Evolutionary conservation across 2,888 invertebrate species (phyloP).

Genomic region (Sinopyrophorus schimmeli): DNA sequence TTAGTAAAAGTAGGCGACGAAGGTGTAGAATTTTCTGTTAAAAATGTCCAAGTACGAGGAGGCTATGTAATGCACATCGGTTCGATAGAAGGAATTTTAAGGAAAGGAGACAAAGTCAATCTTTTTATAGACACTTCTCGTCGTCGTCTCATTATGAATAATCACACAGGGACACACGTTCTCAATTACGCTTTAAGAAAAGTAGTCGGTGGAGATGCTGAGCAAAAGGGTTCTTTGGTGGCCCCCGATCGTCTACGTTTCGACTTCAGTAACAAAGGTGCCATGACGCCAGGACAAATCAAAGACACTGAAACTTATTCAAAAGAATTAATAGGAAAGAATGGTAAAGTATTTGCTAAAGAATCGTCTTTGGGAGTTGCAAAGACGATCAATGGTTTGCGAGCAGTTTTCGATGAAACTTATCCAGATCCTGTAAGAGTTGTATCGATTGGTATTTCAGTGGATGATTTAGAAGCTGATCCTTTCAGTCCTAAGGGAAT

Average conservation of each 20-base stretch:
- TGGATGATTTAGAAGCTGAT: slow-evolving; percentile 85
- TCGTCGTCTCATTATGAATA: slow-evolving; percentile 93
- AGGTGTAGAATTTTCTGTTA: slow-evolving; percentile 87
- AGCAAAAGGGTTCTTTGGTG: slow-evolving; percentile 96
- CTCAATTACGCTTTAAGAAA: slow-evolving; percentile 91
- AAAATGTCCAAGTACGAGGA: slow-evolving; percentile 91
- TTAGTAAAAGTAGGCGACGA: slow-evolving; percentile 82
- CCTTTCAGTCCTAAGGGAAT: slow-evolving; percentile 79
- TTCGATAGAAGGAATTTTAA: slow-evolving; percentile 79
- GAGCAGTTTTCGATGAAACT: slow-evolving; percentile 98
- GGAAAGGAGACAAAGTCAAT: slow-evolving; percentile 81
- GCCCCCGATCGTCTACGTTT: slow-evolving; percentile 96
- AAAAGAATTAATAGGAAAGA: slow-evolving; percentile 72
- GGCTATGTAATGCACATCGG: slow-evolving; percentile 96
- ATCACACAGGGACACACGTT: slow-evolving; percentile 97
- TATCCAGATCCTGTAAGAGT: slow-evolving; percentile 96
- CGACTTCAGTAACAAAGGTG: slow-evolving; percentile 94
- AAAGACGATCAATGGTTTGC: slow-evolving; percentile 86
- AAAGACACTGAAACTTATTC: slow-evolving; percentile 82
- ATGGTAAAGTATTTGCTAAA: slow-evolving; percentile 84
- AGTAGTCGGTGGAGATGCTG: slow-evolving; percentile 88
- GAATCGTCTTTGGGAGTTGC: slow-evolving; percentile 82
- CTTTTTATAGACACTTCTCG: slow-evolving; percentile 83
- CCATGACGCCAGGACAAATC: slow-evolving; percentile 87
- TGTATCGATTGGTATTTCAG: slow-evolving; percentile 89